Base-by-base conservation (phyloP, 2,113 vertebrate genomes). In the Mungos mungo region DNA sequence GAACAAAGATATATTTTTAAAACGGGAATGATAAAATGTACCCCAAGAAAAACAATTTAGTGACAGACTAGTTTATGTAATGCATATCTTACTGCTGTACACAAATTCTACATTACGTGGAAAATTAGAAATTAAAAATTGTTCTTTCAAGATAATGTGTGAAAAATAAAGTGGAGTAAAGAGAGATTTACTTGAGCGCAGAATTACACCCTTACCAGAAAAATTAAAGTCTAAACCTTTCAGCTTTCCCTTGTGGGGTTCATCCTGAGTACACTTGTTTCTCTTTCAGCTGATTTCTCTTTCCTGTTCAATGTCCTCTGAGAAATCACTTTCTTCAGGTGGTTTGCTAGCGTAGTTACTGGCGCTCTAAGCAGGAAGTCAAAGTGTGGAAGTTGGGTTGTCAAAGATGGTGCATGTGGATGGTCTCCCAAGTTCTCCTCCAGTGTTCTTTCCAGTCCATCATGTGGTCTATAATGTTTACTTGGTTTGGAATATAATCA, bases 181-280 rank as follows among this genome's bases (percentile, higher is more conserved):
- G 72, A 92, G 80, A 57, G 94, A 96, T 87, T 96, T 79, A 69
- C 79, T 96, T 88, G 82, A 97, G 96, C 95, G 52, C 68, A 95
- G 82, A 95, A 96, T 95, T 72, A 86, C 4, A 9, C 68, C 77
- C 93, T 96, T 97, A 95, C 45, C 45, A 69, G 93, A 96, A 97
- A 97, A 88, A 97, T 96, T 94, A 93, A 95, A 97, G 97, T 92
- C 60, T 57, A 68, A 88, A 31, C 29, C 65, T 97, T 16, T 94
- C 38, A 79, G 31, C 71, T 77, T 92, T 97, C 90, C 97, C 92
- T 92, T 79, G 97, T 97, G 93, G 83, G 79, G 80, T 94, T 98
- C 96, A 97, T 95, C 72, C 69, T 87, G 92, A 96, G 94, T 54
- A 54, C 74, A 63, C 35, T 50, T 60, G 19, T 52, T 88, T 87